Conservation (phyloP, 2,888 invertebrate genomes). For the Trimorus sp. region DNA sequence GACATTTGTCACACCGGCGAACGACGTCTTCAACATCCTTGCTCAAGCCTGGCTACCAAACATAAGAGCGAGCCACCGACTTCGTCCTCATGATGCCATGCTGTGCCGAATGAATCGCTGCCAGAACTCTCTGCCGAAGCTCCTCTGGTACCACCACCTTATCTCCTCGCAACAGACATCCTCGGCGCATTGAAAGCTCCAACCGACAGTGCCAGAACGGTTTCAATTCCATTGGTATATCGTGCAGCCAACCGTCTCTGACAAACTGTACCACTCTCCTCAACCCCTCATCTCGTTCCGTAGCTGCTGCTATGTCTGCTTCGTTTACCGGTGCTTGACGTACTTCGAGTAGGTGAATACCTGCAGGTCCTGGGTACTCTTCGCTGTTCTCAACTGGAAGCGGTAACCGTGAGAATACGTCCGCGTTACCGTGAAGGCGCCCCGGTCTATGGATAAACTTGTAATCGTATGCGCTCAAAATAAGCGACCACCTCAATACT, state of each 20-base stretch:
- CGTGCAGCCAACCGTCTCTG: conserved; percentile 23
- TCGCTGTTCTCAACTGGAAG: conserved; percentile 66
- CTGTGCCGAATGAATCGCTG: too few species aligned
- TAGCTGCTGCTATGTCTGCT: background rate
- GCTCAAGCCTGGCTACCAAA: conserved; percentile 68
- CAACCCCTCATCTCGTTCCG: background rate
- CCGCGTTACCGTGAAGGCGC: conserved; percentile 25
- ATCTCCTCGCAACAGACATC: conserved; percentile 5
- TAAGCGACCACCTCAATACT: conserved; percentile 30
- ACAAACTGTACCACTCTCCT: background rate
- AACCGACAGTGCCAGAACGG: conserved; percentile 3
- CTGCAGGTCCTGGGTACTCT: conserved; percentile 18
- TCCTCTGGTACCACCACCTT: too few species aligned
- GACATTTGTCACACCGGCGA: background rate
- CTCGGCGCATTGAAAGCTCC: background rate
- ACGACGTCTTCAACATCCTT: background rate
- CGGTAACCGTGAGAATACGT: conserved; percentile 69
- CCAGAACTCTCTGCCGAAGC: too few species aligned
- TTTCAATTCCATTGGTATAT: background rate
- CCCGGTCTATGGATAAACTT: conserved; percentile 21
- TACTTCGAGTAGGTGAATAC: conserved; percentile 12
- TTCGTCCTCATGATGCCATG: conserved; percentile 59
- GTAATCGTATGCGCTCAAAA: conserved; percentile 36
- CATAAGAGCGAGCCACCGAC: conserved; percentile 63
- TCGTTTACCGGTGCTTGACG: background rate